A percentile compares a stretch with the other conserved stretches of the same genome.
Conservation (phyloP, 2,797 vertebrate species). For the Trichosurus vulpecula region DNA sequence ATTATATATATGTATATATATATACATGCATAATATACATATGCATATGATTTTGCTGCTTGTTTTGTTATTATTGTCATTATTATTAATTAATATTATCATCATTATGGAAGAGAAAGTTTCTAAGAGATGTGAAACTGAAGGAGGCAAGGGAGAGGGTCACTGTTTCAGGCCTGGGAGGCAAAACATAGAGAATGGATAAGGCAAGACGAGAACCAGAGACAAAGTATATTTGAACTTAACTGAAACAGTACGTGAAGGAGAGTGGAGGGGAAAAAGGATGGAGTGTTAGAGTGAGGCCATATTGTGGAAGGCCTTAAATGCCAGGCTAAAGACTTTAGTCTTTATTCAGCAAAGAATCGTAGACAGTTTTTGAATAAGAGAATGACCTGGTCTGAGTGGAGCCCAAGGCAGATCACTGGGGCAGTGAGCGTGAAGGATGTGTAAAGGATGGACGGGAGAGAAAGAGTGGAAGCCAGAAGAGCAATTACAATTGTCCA, state of each 20-base stretch:
- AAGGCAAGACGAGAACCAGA: neutral
- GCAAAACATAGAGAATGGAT: neutral
- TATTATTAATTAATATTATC: neutral
- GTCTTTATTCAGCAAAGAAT: neutral
- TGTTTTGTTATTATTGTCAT: neutral
- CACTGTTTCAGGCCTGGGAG: neutral
- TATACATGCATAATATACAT: neutral
- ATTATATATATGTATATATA: neutral
- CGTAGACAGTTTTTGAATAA: neutral
- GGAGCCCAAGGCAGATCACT: neutral
- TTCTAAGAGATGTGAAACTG: neutral
- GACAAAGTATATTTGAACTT: neutral
- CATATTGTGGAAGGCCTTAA: neutral
- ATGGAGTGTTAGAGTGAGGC: neutral
- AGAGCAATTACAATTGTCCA: neutral
- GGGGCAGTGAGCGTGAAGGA: neutral
- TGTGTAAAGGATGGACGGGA: neutral
- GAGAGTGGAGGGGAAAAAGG: neutral
- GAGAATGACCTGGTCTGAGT: neutral
- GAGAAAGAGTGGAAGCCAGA: neutral
- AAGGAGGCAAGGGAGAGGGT: neutral
- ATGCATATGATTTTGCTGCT: neutral
- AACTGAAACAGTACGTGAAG: neutral
- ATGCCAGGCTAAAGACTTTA: neutral
- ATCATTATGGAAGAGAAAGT: neutral